Conservation (phyloP, 2,797 vertebrate species). For the Urophycis tenuis region DNA sequence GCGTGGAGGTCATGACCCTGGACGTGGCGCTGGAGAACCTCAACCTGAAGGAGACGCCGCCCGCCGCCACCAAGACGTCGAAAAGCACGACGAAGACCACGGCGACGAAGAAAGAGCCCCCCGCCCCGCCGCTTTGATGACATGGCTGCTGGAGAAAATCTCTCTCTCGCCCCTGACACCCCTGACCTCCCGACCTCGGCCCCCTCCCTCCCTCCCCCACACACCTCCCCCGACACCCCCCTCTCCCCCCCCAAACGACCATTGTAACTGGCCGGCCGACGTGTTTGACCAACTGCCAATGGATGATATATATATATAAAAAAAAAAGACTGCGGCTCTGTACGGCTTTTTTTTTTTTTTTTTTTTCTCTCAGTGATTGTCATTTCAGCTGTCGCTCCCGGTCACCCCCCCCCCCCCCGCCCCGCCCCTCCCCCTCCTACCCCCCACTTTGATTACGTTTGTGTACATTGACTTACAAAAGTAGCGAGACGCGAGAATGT, state of each 20-base stretch:
- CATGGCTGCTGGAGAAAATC: constrained; percentile 62
- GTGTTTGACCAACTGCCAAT: constrained; percentile 61
- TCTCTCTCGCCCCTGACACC: not conserved
- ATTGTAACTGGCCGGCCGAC: constrained; percentile 51
- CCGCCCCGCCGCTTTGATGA: constrained; percentile 97
- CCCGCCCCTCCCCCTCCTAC: not conserved
- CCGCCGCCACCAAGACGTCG: constrained; percentile 54
- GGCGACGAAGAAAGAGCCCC: constrained; percentile 86
- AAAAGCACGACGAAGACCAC: constrained; percentile 71
- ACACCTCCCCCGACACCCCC: constrained; percentile 27
- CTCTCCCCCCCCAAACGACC: constrained; percentile 48
- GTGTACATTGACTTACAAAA: constrained; percentile 89
- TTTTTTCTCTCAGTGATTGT: constrained; percentile 93
- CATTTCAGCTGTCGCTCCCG: constrained; percentile 90
- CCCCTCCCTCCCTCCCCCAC: constrained; percentile 58
- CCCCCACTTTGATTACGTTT: constrained; percentile 80
- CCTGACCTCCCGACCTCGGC: constrained; percentile 32
- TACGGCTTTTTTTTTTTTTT: constrained; percentile 70
- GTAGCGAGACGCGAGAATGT: constrained; percentile 77
- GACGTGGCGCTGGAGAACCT: constrained; percentile 99
- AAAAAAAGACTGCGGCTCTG: constrained; percentile 66
- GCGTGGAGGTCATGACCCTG: constrained; percentile 99
- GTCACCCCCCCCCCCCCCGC: constrained; percentile 27
- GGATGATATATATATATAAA: constrained; percentile 50
- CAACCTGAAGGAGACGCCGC: constrained; percentile 91